Evolutionary conservation across 2,113 vertebrate genomes (phyloP), one percentile per base, ranked within the genome.

Genomic region (Brienomyrus brachyistius): DNA sequence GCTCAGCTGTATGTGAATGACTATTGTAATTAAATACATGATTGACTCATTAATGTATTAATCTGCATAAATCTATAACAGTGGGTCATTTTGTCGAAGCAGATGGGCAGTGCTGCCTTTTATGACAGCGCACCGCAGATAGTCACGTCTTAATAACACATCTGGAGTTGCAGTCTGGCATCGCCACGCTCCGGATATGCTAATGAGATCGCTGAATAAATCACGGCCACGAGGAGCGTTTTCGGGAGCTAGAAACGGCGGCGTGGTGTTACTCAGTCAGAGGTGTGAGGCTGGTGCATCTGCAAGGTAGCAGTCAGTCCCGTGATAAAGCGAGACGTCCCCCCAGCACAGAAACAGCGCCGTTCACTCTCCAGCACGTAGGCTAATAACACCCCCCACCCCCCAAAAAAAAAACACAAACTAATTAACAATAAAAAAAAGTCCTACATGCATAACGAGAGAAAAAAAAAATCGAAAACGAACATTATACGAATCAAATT

Each of bases 191-290:
- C 47, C 45, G 83, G 23, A 51, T 86, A 86, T 86, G 83, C 45
- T 86, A 86, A 48, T 86, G n/a, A 45, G 9, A 51, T 27, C 83
- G n/a, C 45, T 86, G 83, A 86, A 86, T 86, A 86, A 86, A 86
- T 86, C 83, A 50, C 9, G 48, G 27, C 3, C 10, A 21, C 23
- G 83, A 86, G 47, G 48, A 85, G 48, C 9, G 11, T 27, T n/a
- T n/a, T 47, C 82, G 5, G 5, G 45, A 47, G 40, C 80, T 10
- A 47, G 40, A 45, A 19, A 21, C 19, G n/a, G 62, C 21, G 80
- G 80, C 21, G 17, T 5, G 83, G 83, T 2, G 48, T 27, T 48
- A n/a, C 23, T 85, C 21, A 51, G 43, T 85, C 43, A 50, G 47
- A 43, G 43, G 47, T 85, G 82, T 11, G 40, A 50, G 82, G 13